Percentiles rank a stretch among this genome's conserved stretches.
Evolutionary conservation across 2,888 invertebrate species (phyloP).

Genomic region (Ennomos quercinarius): DNA sequence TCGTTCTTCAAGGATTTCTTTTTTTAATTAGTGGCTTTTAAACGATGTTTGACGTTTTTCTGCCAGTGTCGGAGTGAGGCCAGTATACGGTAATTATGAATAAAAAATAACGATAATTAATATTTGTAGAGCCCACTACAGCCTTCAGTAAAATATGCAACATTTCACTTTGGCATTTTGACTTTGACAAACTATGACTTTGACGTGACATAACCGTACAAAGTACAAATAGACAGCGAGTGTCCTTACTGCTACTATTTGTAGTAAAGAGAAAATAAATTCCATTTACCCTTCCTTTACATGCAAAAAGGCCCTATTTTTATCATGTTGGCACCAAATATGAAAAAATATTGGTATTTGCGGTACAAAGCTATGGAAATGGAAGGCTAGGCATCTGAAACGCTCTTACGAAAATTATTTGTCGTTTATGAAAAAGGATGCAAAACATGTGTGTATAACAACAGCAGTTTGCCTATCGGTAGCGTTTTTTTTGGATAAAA

Average conservation of each 20-base stretch:
- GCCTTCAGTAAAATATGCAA: too few species aligned
- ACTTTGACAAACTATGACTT: too few species aligned
- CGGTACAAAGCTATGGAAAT: slow-evolving; percentile 16
- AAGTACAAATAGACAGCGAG: neutral
- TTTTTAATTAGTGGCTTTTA: too few species aligned
- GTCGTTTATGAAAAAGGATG: slow-evolving; percentile 5
- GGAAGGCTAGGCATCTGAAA: slow-evolving; percentile 2
- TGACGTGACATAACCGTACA: too few species aligned
- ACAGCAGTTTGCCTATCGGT: neutral
- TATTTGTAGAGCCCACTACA: too few species aligned
- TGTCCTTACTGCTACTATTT: slow-evolving; percentile 3
- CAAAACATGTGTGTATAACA: neutral
- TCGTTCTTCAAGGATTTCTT: too few species aligned
- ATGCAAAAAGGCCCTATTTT: slow-evolving; percentile 22
- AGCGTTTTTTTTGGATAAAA: too few species aligned
- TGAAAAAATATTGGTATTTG: slow-evolving; percentile 17
- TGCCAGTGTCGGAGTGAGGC: too few species aligned
- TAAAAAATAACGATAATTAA: too few species aligned
- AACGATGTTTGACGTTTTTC: too few species aligned
- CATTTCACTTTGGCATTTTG: too few species aligned
- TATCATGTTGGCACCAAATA: slow-evolving; percentile 28
- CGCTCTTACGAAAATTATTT: slow-evolving; percentile 15
- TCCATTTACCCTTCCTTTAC: slow-evolving; percentile 8
- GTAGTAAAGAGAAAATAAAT: slow-evolving; percentile 7
- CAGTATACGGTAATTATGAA: too few species aligned